phyloP scores from a whole-genome alignment of 2,888 invertebrate genomes.

The Cenopis cana region DNA sequence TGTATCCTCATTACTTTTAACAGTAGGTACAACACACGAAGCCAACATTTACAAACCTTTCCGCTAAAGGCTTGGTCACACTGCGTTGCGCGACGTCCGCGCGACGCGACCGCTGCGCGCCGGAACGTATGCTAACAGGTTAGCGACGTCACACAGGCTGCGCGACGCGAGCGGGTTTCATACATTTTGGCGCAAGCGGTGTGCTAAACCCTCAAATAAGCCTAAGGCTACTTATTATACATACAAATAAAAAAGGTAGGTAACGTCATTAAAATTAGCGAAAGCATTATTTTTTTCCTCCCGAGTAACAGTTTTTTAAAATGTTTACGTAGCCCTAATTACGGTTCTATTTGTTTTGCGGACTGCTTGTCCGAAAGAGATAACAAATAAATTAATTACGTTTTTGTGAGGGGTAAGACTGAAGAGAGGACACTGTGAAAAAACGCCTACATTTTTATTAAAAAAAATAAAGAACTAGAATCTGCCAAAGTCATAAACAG shows the following conservation, averaged over 20 bases:
- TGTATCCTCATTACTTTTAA: too few species aligned
- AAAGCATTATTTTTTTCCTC: conserved; percentile 9
- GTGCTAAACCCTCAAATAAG: neutral
- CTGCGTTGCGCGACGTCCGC: too few species aligned
- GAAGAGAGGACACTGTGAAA: neutral
- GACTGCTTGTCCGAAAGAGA: conserved; percentile 35
- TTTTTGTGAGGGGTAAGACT: neutral
- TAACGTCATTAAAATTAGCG: conserved; percentile 30
- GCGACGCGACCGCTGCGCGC: too few species aligned
- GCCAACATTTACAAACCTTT: too few species aligned
- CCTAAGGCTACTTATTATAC: neutral
- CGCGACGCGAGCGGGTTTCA: too few species aligned
- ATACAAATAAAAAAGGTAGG: conserved; percentile 27
- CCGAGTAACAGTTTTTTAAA: conserved; percentile 35
- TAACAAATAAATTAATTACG: conserved; percentile 43
- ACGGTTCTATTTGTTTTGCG: conserved; percentile 33
- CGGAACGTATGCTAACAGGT: too few species aligned
- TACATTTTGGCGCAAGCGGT: too few species aligned
- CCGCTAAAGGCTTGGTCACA: too few species aligned
- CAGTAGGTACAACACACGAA: too few species aligned
- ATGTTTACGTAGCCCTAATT: conserved; percentile 39
- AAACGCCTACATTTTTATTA: neutral
- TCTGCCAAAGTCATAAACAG: too few species aligned
- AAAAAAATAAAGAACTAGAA: too few species aligned
- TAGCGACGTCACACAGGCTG: too few species aligned